A percentile compares a stretch with the other conserved stretches of the same genome.
These are phyloP conservation scores for Ctenodactylus gundi DNA, from an alignment of 2,113 vertebrate species.

Conservation along the genomic window DNA sequence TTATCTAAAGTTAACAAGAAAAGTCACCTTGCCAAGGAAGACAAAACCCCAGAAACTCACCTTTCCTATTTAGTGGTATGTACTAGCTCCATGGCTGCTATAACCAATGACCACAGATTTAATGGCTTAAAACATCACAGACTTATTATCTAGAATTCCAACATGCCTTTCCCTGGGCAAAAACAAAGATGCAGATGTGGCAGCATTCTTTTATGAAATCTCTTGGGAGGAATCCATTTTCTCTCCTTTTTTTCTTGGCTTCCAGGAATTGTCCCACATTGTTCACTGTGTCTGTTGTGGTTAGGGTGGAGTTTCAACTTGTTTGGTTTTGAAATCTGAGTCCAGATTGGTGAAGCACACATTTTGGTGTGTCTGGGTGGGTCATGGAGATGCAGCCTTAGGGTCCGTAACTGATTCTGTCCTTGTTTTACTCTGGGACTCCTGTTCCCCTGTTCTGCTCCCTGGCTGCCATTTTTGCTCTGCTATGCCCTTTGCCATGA, in stretches of 20 bases:
- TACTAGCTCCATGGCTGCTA: neutral
- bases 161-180: neutral
- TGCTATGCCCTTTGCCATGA: too few species aligned
- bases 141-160: neutral
- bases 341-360: too few species aligned
- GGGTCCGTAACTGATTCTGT: too few species aligned
- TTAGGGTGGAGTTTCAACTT: too few species aligned
- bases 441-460: too few species aligned
- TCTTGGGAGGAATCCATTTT: neutral
- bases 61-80: neutral
- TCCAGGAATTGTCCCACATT: neutral
- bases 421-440: too few species aligned
- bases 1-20: neutral
- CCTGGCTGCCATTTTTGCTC: too few species aligned
- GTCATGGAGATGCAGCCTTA: too few species aligned
- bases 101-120: neutral
- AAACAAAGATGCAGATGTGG: neutral
- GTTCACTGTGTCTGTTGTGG: too few species aligned
- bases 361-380: too few species aligned
- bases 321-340: too few species aligned
- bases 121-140: neutral
- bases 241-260: neutral
- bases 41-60: neutral
- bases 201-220: neutral
- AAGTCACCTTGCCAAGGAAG: neutral